Base-by-base conservation (phyloP, 2,888 invertebrate genomes). In the Trissoscelio sp. region DNA sequence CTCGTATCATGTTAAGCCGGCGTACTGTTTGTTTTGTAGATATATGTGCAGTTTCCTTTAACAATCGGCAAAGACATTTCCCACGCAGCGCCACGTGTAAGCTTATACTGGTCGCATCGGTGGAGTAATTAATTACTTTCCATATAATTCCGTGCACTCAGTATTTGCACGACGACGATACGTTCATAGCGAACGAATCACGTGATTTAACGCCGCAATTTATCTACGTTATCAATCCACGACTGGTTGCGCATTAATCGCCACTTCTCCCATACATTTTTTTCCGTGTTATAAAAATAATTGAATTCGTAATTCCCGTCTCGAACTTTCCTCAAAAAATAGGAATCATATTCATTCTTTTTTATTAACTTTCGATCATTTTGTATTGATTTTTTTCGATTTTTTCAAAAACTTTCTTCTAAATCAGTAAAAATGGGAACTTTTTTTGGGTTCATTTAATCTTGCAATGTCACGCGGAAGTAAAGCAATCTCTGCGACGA, bases 171-270 rank as follows among this genome's bases (percentile, higher is more conserved):
- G 72, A 62, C 66, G 73, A 70, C 72, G 80, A 51, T 72, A 58
- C 80, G 70, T 60, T 66, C 58, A 58, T 77, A 66, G 75, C 37
- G 73, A 83, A 69, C 80, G 72, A 81, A 67, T 81, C 73, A 73
- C 79, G 74, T 83, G 83, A 83, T 83, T 83, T 79, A 83, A 55
- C 70, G 77, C 67, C 53, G 75, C 83, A 72, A 83, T 83, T 83
- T 83, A 74, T 79, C 66, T 77, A 57, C 67, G 79, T 77, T 82
- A 82, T 82, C 72, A 77, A 82, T 82, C 75, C 60, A 48, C 73
- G 64, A 74, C 79, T 69, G 79, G 22, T 58, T 42, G 79, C 42
- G 53, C 58, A 57, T 74, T 79, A 79, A 72, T 72, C 70, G 72
- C n/a, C n/a, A n/a, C n/a, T n/a, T n/a, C n/a, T 39, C 22, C 34